Evolutionary conservation across 37 sponge, comb jelly and placozoan species (phyloP).

Genomic region (Spongia lamella): DNA sequence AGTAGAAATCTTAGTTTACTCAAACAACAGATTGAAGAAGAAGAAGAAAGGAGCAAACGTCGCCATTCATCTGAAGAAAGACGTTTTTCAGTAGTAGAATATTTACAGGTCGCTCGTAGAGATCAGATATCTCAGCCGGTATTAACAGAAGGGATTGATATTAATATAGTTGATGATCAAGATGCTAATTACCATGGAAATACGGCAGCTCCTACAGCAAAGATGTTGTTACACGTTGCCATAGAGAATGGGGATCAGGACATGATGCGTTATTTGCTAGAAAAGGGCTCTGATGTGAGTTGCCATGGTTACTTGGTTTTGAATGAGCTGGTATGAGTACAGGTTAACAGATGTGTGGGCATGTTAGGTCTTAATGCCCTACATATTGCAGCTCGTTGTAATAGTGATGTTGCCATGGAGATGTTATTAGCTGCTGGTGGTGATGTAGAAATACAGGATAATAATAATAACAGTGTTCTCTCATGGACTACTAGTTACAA

Average conservation of each 20-base stretch:
- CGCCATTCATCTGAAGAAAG: no score
- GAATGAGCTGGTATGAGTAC: background rate
- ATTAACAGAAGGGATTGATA: background rate
- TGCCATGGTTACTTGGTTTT: background rate
- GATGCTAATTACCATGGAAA: background rate
- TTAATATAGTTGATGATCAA: background rate
- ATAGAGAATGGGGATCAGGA: constrained; percentile 49
- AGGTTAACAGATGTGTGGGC: constrained; percentile 63
- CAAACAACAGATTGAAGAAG: constrained; percentile 7
- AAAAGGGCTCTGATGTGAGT: constrained; percentile 76
- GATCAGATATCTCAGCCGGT: background rate
- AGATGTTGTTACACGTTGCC: constrained; percentile 70
- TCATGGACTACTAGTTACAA: constrained; percentile 51
- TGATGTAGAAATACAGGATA: constrained; percentile 66
- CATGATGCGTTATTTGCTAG: constrained; percentile 56
- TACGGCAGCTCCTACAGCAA: background rate
- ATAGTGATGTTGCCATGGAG: constrained; percentile 14
- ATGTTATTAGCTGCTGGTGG: constrained; percentile 60
- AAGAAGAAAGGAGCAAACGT: background rate
- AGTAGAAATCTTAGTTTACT: constrained; percentile 21
- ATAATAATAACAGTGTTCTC: constrained; percentile 33
- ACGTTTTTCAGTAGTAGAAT: no score
- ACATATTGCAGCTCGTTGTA: constrained; percentile 53
- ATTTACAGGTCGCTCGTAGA: no score
- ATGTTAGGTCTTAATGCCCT: constrained; percentile 49